Base-by-base conservation (phyloP, 2,797 vertebrate genomes). In the Sphenopsis melanotis region DNA sequence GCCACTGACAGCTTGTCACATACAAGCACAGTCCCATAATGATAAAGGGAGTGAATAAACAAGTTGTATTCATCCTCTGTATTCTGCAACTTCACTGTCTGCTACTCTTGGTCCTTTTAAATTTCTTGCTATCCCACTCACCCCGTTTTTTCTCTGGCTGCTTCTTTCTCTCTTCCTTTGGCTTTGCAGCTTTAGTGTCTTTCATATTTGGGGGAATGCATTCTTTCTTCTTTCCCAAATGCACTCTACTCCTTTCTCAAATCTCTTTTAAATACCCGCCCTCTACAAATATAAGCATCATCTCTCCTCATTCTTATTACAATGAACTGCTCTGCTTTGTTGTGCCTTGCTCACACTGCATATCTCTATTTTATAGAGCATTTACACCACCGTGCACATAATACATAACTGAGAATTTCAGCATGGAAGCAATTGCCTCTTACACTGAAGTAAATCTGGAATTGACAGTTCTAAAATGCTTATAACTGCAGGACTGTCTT, bases 401-500 rank as follows among this genome's bases (percentile, higher is more conserved):
- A 89, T 44, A 60, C 44, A 90, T 68, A 95, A 91, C 56, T 0
- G 10, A 94, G 65, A 37, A 42, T 89, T 96, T 95, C 82, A 91
- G 93, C 69, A 72, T 88, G 91, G 92, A 96, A 96, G 72, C 82
- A 89, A 92, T 63, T 94, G 69, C 89, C 41, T 93, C 84, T 91
- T 76, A 75, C 84, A 76, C 70, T 92, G 83, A 95, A 95, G 88
- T 91, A 94, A 95, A 94, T 95, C 93, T 94, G 83, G 85, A 94
- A 96, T 94, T 95, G 94, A 95, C 96, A 90, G 92, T 96, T 96
- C 90, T 96, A 95, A 96, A 97, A 97, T 94, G 96, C 94, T 95
- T 95, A 66, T 95, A 95, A 95, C 94, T 96, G 93, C 93, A 83
- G 96, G 96, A 96, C 94, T 90, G 87, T 93, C 95, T 96, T 94